Evolutionary conservation across 2,888 invertebrate species (phyloP).

Genomic region (Bibio marci): DNA sequence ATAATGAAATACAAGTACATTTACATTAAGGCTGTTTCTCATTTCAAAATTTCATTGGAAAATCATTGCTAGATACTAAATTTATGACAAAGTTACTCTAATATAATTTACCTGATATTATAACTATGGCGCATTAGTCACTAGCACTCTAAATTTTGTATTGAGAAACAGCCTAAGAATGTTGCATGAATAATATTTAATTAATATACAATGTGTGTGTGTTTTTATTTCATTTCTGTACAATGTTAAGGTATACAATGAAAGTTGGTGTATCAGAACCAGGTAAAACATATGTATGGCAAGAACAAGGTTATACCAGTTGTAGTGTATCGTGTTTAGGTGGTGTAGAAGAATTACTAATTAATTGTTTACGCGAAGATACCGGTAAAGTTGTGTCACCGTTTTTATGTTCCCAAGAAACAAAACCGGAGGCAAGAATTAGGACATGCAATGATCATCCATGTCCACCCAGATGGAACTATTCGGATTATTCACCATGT

Average conservation of each 20-base stretch:
- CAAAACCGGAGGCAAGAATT: constrained; percentile 76
- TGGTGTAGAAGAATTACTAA: constrained; percentile 70
- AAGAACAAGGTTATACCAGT: constrained; percentile 74
- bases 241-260: constrained; percentile 32
- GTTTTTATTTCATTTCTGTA: no score
- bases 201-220: no score
- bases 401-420: constrained; percentile 69
- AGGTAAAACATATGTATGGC: constrained; percentile 76
- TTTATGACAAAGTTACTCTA: no score
- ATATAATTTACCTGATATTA: no score
- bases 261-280: constrained; percentile 56
- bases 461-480: constrained; percentile 89
- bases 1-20: no score
- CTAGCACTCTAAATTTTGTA: no score
- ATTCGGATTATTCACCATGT: constrained; percentile 76
- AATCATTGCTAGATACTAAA: no score
- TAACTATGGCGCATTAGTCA: no score
- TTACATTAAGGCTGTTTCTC: no score
- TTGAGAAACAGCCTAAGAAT: no score
- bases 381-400: constrained; percentile 76
- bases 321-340: constrained; percentile 92
- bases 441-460: constrained; percentile 88
- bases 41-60: no score
- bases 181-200: no score
- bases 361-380: constrained; percentile 74